Percentiles rank a stretch among this genome's conserved stretches.
Conservation (phyloP, 2,797 vertebrate species). For the Tenualosa ilisha region DNA sequence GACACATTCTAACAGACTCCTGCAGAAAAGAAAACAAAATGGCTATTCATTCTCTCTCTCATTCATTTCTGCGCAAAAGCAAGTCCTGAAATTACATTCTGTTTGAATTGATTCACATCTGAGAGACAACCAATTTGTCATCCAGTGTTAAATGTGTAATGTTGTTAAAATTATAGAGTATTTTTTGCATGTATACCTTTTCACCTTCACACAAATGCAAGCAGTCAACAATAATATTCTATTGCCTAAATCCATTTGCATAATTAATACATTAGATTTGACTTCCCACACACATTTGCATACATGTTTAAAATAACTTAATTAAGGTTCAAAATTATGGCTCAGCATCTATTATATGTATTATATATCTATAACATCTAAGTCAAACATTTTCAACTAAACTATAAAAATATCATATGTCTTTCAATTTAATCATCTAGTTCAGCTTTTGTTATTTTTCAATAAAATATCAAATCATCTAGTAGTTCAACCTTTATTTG, state of each 20-base stretch:
- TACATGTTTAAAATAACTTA: not conserved
- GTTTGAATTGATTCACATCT: constrained; percentile 22
- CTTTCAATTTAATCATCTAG: not conserved
- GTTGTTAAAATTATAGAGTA: not conserved
- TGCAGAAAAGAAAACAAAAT: constrained; percentile 27
- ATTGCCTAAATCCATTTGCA: not conserved
- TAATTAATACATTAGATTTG: not conserved
- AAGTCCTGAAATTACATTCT: constrained; percentile 6
- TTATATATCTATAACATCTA: too few relatives aligned
- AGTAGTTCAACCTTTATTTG: too few relatives aligned
- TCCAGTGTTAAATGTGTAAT: not conserved
- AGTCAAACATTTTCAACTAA: not conserved
- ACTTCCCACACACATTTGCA: not conserved
- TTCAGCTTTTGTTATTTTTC: too few relatives aligned
- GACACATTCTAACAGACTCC: constrained; percentile 28
- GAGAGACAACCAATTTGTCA: constrained; percentile 22
- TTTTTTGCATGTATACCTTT: not conserved
- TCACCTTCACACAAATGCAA: not conserved
- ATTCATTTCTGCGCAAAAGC: not conserved
- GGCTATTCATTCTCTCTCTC: not conserved
- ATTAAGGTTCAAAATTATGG: not conserved
- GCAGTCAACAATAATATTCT: not conserved
- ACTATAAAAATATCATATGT: not conserved
- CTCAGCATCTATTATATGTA: not conserved
- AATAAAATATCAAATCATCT: too few relatives aligned